Base-by-base conservation (phyloP, 2,113 vertebrate species). In the Pimephales promelas region DNA sequence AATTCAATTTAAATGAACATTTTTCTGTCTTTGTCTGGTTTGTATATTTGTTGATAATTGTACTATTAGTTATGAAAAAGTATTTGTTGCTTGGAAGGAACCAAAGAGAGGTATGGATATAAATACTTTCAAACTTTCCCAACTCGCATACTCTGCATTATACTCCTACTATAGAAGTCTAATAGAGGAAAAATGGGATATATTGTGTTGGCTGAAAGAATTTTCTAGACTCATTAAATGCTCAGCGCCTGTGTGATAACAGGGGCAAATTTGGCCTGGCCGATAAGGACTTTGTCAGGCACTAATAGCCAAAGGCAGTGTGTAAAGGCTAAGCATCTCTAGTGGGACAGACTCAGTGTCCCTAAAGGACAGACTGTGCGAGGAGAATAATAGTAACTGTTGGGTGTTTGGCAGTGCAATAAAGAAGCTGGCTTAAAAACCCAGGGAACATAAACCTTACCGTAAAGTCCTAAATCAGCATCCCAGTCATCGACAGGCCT, bases 371-470 rank as follows among this genome's bases (percentile, higher is more conserved):
- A 79, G 14, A 13, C 43, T 62, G 40, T 64, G 77, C 22, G 77
- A 66, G 77, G 59, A 49, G 40, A 79, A 47, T 79, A 79, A 79
- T 79, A 66, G 77, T 9, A 79, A 66, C 57, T 64, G 24, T 79
- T 64, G 59, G 59, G 40, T 66, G 77, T 79, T 66, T 64, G 59
- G 59, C 24, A 79, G 40, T 10, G 26, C 34, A 79, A 79, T 79
- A 79, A 79, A 84, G 49, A 56, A 54, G 18, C 40, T 16, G 13
- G 56, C 26, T 83, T 52, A 76, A 59, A 31, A 75, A 43, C 59
- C 52, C 45, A 70, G 20, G 68, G 14, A 77, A 54, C 28, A 36
- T 26, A 26, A 16, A 28, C 36, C 64, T 84, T 87, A 93, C 92
- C 92, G 82, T 87, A 47, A 40, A 62, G 18, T 57, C 20, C 75